phyloP scores from a whole-genome alignment of 2,797 vertebrate genomes.

The Mionectes olivaceus region DNA sequence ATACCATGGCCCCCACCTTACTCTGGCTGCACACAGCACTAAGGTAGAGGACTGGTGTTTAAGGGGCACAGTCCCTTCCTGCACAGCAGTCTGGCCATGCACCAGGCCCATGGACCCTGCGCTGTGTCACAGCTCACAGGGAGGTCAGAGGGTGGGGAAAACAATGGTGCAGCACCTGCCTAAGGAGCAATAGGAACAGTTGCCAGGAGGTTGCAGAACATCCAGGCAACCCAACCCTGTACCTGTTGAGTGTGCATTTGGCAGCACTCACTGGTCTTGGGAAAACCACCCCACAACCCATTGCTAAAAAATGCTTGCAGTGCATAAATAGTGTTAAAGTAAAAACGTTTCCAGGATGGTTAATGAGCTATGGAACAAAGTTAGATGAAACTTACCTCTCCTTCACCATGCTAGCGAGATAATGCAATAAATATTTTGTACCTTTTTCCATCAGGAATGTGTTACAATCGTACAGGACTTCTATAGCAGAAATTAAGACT shows the following conservation, averaged over 20 bases:
- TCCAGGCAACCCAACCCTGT: not conserved
- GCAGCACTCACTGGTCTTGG: rapidly evolving
- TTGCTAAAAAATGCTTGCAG: not conserved
- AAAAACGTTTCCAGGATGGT: not conserved
- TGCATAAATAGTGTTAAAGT: not conserved
- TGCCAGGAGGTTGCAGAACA: not conserved
- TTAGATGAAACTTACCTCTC: not conserved
- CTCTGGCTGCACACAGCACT: not conserved
- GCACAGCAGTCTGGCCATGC: rapidly evolving
- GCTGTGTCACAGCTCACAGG: not conserved
- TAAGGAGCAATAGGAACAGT: not conserved
- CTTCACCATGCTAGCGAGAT: not conserved
- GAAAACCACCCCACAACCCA: not conserved
- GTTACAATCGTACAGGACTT: not conserved
- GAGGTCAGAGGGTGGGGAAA: not conserved
- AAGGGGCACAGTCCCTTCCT: not conserved
- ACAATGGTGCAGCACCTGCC: rapidly evolving
- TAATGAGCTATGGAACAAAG: not conserved
- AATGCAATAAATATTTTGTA: not conserved
- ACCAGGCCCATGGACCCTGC: rapidly evolving
- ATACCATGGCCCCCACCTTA: not conserved
- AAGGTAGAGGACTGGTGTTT: not conserved
- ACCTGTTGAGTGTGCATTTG: rapidly evolving
- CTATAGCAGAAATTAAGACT: not conserved
- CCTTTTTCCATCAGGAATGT: not conserved